phyloP scores from a whole-genome alignment of 2,113 vertebrate species.

The Cynopterus brachyotis region DNA sequence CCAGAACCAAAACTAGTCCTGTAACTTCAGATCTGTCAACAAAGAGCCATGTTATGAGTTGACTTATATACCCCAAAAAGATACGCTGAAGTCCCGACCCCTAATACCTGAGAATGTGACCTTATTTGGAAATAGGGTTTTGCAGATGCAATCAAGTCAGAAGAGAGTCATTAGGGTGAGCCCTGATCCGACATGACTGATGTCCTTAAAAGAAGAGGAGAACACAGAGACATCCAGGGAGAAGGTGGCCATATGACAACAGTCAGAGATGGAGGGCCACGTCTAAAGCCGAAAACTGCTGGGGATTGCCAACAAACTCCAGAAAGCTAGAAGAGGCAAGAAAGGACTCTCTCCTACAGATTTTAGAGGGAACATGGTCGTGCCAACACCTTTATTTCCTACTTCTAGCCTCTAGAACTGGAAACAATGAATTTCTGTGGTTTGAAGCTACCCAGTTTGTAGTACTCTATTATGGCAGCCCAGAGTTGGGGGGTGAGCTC shows the following conservation, averaged over 20 bases:
- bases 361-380: not conserved
- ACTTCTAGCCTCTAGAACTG: not conserved
- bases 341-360: not conserved
- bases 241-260: not conserved
- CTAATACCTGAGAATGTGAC: not conserved
- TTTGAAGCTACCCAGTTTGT: not conserved
- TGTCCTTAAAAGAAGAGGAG: not conserved
- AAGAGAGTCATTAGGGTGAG: not conserved
- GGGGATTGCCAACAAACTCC: not conserved
- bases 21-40: not conserved
- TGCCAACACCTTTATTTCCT: not conserved
- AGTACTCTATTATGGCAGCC: not conserved
- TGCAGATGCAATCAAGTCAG: not conserved
- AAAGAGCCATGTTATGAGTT: not conserved
- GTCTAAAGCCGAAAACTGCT: not conserved
- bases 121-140: not conserved
- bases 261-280: not conserved
- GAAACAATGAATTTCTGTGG: not conserved
- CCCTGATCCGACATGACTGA: not conserved
- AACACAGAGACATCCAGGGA: not conserved
- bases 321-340: not conserved
- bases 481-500: not conserved
- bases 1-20: not conserved
- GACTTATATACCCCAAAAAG: not conserved
- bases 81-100: not conserved